These are phyloP conservation scores for Neoscelio sp. DNA, from an alignment of 2,888 invertebrate genomes.

Conservation along the genomic window DNA sequence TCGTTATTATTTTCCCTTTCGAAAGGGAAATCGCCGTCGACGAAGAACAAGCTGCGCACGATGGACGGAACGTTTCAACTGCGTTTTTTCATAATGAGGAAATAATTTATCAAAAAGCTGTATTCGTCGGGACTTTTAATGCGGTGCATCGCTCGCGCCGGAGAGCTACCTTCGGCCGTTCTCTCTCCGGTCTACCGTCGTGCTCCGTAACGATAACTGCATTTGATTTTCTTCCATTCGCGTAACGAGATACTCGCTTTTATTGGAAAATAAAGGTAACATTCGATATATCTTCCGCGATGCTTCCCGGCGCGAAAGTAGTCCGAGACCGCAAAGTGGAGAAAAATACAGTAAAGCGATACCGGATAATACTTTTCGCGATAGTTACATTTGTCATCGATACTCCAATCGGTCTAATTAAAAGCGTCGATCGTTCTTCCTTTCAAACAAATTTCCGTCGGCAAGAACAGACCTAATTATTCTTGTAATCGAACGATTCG, in stretches of 20 bases:
- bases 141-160: neutral
- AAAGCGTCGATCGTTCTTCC: too few species aligned
- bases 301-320: constrained; percentile 21
- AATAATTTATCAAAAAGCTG: constrained; percentile 14
- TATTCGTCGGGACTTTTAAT: neutral
- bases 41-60: too few species aligned
- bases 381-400: too few species aligned
- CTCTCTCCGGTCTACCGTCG: constrained; percentile 1
- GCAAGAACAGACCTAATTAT: too few species aligned
- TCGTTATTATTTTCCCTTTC: too few species aligned
- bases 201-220: constrained; percentile 37
- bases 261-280: constrained; percentile 50
- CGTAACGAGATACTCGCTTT: constrained; percentile 54
- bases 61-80: too few species aligned
- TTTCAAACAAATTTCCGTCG: too few species aligned
- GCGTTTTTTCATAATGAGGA: constrained; percentile 5
- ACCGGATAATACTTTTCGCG: too few species aligned
- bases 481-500: too few species aligned
- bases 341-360: too few species aligned
- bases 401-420: too few species aligned
- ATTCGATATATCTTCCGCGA: constrained; percentile 42
- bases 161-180: constrained; percentile 9
- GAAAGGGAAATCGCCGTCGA: too few species aligned
- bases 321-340: constrained; percentile 26
- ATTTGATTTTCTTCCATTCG: constrained; percentile 51